Conservation (phyloP, 2,113 vertebrate species). For the Bostrychus sinensis region DNA sequence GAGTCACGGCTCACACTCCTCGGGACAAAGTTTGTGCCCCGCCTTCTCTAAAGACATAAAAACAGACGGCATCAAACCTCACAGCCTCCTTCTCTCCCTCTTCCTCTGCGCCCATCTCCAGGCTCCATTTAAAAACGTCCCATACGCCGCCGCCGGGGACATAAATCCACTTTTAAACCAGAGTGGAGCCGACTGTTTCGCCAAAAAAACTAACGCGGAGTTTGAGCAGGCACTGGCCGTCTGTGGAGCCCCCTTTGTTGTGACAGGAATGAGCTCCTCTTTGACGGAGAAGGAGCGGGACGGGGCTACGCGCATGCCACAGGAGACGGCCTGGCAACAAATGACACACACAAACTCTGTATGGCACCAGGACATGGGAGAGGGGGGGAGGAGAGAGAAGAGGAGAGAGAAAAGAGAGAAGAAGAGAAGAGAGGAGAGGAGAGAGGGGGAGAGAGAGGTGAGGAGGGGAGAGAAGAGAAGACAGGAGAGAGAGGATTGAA, state of each 20-base stretch:
- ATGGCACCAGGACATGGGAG: constrained; percentile 39
- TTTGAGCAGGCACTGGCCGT: constrained; percentile 26
- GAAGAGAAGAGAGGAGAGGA: no score
- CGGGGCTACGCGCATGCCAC: constrained; percentile 60
- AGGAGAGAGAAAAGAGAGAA: neutral
- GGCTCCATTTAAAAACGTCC: constrained; percentile 20
- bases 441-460: no score
- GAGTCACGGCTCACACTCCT: no score
- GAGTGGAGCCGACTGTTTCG: neutral
- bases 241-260: constrained; percentile 37
- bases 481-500: neutral
- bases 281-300: constrained; percentile 53
- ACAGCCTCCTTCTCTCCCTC: constrained; percentile 53
- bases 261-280: constrained; percentile 43
- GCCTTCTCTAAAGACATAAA: constrained; percentile 43
- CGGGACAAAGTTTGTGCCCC: neutral
- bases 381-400: neutral
- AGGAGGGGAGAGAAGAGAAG: neutral
- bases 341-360: constrained; percentile 69
- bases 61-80: constrained; percentile 59
- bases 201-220: neutral
- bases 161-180: constrained; percentile 21
- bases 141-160: neutral
- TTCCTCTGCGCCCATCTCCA: constrained; percentile 13
- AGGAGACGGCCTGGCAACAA: constrained; percentile 72